Percentiles rank a stretch among this genome's conserved stretches.
Evolutionary conservation across 2,888 invertebrate genomes (phyloP).

Genomic region (Eupithecia dodoneata): DNA sequence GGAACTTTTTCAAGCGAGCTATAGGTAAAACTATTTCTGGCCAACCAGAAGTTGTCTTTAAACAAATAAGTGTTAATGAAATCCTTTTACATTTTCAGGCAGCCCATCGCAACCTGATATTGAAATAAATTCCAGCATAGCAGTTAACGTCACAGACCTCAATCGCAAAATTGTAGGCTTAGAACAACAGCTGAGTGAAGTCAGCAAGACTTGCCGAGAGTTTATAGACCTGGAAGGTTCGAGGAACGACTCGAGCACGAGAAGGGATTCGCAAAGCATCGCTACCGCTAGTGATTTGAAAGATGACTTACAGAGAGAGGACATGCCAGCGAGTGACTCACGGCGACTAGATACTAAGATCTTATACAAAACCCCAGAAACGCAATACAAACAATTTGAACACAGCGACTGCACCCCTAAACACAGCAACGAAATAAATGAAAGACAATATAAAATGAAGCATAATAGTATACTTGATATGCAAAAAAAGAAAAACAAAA

Average conservation of each 20-base stretch:
- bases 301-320: slow-evolving; percentile 45
- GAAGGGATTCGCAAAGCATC: slow-evolving; percentile 45
- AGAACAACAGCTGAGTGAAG: slow-evolving; percentile 65
- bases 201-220: slow-evolving; percentile 63
- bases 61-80: background rate
- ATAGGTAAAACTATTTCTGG: slow-evolving; percentile 56
- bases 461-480: slow-evolving; percentile 21
- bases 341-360: slow-evolving; percentile 56
- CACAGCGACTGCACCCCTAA: slow-evolving; percentile 49
- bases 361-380: slow-evolving; percentile 59
- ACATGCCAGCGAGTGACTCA: slow-evolving; percentile 42
- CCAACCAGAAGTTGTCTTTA: background rate
- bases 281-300: slow-evolving; percentile 35
- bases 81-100: slow-evolving; percentile 51
- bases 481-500: slow-evolving; percentile 53
- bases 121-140: slow-evolving; percentile 69
- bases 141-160: slow-evolving; percentile 67
- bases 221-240: slow-evolving; percentile 54
- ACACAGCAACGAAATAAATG: slow-evolving; percentile 27
- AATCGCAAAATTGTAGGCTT: slow-evolving; percentile 68
- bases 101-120: slow-evolving; percentile 67
- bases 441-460: slow-evolving; percentile 26
- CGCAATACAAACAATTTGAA: slow-evolving; percentile 53
- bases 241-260: slow-evolving; percentile 42
- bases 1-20: slow-evolving; percentile 68